phyloP scores from a whole-genome alignment of 35 echinoderm and acorn worm genomes.

The Patiria miniata region DNA sequence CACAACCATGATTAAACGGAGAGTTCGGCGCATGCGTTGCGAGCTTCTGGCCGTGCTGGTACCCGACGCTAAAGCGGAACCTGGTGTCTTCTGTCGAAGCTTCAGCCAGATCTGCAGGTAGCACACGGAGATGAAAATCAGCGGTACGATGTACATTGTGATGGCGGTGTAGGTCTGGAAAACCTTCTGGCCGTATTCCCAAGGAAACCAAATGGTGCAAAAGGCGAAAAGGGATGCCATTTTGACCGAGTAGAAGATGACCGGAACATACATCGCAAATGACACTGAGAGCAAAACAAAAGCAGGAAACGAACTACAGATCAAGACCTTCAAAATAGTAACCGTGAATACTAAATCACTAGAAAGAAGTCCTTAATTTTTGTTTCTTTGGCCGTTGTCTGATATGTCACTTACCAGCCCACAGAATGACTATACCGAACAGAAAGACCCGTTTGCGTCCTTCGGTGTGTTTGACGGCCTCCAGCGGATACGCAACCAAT shows the following conservation, averaged over 20 bases:
- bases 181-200: not conserved
- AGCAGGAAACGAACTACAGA: not conserved
- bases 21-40: not conserved
- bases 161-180: not conserved
- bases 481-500: constrained; percentile 1
- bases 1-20: not conserved
- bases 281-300: not conserved
- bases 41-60: not conserved
- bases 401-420: too few species aligned
- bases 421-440: too few species aligned
- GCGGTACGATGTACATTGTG: not conserved
- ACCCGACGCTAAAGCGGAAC: not conserved
- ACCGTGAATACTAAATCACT: too few species aligned
- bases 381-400: too few species aligned
- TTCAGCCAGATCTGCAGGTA: constrained; percentile 1
- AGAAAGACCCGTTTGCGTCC: not conserved
- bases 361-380: too few species aligned
- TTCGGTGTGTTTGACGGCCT: not conserved
- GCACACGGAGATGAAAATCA: not conserved
- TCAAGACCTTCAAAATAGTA: too few species aligned
- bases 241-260: not conserved
- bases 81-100: not conserved
- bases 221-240: too few species aligned
- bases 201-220: not conserved
- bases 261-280: not conserved